A percentile compares a stretch with the other conserved stretches of the same genome.
Conservation (phyloP, 2,888 invertebrate genomes). For the Margaritifera margaritifera region DNA sequence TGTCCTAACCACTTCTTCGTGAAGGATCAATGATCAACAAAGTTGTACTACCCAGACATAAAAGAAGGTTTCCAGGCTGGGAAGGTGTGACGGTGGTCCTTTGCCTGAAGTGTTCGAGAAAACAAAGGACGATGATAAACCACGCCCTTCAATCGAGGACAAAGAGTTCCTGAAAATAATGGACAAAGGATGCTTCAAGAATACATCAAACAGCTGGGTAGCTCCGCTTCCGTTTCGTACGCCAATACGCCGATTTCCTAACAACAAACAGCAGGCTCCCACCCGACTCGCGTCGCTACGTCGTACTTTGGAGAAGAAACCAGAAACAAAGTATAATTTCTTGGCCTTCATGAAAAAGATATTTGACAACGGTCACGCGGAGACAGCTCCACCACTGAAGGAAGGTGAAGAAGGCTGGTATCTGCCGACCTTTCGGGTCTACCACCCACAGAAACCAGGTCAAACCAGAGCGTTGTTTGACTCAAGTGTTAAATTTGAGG, state of each 20-base stretch:
- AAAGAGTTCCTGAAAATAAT: conserved; percentile 15
- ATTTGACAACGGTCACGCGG: conserved; percentile 29
- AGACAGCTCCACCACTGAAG: conserved; percentile 28
- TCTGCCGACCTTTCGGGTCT: conserved; percentile 13
- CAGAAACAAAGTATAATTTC: too few relatives aligned
- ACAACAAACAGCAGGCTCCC: conserved; percentile 19
- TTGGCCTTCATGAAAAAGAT: conserved; percentile 37
- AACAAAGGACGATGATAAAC: conserved; percentile 16
- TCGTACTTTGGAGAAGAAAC: too few relatives aligned
- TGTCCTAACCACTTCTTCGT: conserved; percentile 10
- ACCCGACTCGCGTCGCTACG: too few relatives aligned
- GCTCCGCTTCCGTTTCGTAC: conserved; percentile 26
- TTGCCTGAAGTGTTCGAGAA: conserved; percentile 5
- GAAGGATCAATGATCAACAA: too few relatives aligned
- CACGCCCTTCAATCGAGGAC: conserved; percentile 23
- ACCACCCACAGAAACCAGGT: conserved; percentile 16
- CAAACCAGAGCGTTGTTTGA: conserved; percentile 14
- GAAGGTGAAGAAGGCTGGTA: conserved; percentile 21
- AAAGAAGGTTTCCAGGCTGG: too few relatives aligned
- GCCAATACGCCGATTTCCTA: conserved; percentile 10
- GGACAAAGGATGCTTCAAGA: conserved; percentile 12
- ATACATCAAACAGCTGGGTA: conserved; percentile 14
- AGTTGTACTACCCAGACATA: too few relatives aligned
- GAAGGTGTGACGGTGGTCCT: too few relatives aligned
- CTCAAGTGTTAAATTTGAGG: conserved; percentile 8